A percentile compares a stretch with the other conserved stretches of the same genome.
Evolutionary conservation across 2,888 invertebrate species (phyloP).

Genomic region (Sipunculus nudus): DNA sequence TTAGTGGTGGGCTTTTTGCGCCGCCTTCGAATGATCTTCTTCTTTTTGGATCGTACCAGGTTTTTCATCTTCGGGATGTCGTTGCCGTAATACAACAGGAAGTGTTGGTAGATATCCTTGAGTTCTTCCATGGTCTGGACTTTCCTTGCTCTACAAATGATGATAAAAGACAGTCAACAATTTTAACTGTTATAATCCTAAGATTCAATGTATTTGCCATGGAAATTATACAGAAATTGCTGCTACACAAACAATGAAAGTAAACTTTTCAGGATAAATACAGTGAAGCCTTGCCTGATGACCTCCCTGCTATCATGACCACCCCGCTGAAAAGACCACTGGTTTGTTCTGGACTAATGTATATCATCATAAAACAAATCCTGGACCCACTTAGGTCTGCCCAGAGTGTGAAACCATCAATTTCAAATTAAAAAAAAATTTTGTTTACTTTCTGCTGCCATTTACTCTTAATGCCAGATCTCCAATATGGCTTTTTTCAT

Average conservation of each 20-base stretch:
- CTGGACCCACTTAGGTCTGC: too few relatives aligned
- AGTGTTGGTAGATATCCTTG: conserved; percentile 92
- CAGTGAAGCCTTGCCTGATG: too few relatives aligned
- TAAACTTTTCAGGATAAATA: too few relatives aligned
- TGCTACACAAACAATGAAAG: neutral
- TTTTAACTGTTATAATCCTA: neutral
- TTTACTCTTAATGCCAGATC: too few relatives aligned
- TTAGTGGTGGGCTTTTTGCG: conserved; percentile 20
- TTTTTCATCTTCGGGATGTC: conserved; percentile 70
- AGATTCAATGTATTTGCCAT: neutral
- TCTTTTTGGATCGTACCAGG: conserved; percentile 65
- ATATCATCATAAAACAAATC: too few relatives aligned
- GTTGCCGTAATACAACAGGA: conserved; percentile 88
- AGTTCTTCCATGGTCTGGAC: conserved; percentile 80
- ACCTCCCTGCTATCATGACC: too few relatives aligned
- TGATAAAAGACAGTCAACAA: neutral
- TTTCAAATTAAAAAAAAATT: too few relatives aligned
- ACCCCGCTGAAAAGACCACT: too few relatives aligned
- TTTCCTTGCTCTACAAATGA: conserved; percentile 50
- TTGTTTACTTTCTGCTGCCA: too few relatives aligned
- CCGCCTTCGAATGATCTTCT: conserved; percentile 69
- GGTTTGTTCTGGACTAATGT: too few relatives aligned
- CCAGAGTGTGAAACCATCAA: too few relatives aligned
- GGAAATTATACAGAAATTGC: neutral
- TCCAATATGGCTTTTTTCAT: too few relatives aligned